These are phyloP conservation scores for Metellina segmentata DNA, from an alignment of 2,888 invertebrate species.

Conservation along the genomic window DNA sequence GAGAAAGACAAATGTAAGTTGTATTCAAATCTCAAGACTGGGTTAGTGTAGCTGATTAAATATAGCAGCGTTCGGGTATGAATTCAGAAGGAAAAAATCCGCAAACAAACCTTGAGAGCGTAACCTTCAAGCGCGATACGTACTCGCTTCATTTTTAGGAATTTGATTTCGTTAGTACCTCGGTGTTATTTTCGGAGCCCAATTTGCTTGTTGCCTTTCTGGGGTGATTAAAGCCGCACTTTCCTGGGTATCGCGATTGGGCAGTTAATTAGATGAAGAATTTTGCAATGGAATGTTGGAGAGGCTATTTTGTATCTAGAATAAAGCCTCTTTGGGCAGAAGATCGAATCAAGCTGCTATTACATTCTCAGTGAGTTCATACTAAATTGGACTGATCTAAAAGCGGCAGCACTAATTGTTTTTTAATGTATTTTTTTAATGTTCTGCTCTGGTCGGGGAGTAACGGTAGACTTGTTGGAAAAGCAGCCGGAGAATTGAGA, in stretches of 20 bases:
- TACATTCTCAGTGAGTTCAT: too few relatives aligned
- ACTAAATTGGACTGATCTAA: too few relatives aligned
- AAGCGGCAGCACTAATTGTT: too few relatives aligned
- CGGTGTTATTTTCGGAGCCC: neutral
- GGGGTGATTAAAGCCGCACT: neutral
- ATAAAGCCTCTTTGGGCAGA: too few relatives aligned
- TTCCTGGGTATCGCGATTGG: neutral
- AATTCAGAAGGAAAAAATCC: neutral
- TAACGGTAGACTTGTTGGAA: too few relatives aligned
- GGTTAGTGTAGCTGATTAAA: neutral
- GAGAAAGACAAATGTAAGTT: neutral
- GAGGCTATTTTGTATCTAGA: too few relatives aligned
- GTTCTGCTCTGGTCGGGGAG: too few relatives aligned
- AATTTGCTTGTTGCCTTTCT: neutral
- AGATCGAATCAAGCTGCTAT: too few relatives aligned
- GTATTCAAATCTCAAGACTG: neutral
- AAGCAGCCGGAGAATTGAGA: too few relatives aligned
- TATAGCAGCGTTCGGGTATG: neutral
- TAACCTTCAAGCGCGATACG: neutral
- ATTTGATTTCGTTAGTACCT: neutral
- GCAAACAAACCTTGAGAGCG: neutral
- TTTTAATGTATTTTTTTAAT: too few relatives aligned
- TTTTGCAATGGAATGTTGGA: too few relatives aligned
- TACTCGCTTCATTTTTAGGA: neutral
- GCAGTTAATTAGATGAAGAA: neutral